Base-by-base conservation (phyloP, 2,797 vertebrate genomes). In the Hippopotamyrus pictus region DNA sequence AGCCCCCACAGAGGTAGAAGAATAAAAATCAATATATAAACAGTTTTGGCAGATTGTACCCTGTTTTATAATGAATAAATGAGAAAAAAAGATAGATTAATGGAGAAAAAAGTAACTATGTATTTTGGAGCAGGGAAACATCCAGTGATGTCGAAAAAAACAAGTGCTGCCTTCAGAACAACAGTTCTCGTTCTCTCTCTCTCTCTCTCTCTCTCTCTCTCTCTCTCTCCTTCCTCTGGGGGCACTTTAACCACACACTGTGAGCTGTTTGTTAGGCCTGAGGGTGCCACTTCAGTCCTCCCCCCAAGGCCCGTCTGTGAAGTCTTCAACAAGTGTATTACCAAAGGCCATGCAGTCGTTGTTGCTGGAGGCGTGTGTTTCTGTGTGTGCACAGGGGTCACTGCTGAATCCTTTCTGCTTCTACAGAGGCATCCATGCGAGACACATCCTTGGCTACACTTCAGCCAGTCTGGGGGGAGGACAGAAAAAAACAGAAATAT, bases 241-340 rank as follows among this genome's bases (percentile, higher is more conserved):
- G 48, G 8, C 84, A 46, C 33, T 92, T 54, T 44, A 41, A 86
- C 29, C 50, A 50, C 59, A 48, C 37, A 17, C 57, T 25, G 57
- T 22, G 4, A 37, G 22, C 51, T 37, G 86, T 8, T 87, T 19
- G 25, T 57, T 87, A 87, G 37, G 53, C 33, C 25, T 59, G 33
- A 19, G 19, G 29, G 17, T 44, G 29, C 86, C 29, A 41, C 86
- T 59, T 54, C 37, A 44, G 33, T 54, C 19, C 14, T 33, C 86
- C 33, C 25, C 79, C 88, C 48, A 82, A 51, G 79, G 62, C 79
- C 73, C 44, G 44, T 90, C 84, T 89, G 85, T 87, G 57, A 89
- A 93, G 91, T 91, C 89, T 92, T 88, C 86, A 89, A 90, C 48
- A 25, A 22, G 41, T 89, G 29, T 89, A 69, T 19, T 44, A 37